Base-by-base conservation (phyloP, 1,140 invertebrate species). In the Ceratitis capitata region DNA sequence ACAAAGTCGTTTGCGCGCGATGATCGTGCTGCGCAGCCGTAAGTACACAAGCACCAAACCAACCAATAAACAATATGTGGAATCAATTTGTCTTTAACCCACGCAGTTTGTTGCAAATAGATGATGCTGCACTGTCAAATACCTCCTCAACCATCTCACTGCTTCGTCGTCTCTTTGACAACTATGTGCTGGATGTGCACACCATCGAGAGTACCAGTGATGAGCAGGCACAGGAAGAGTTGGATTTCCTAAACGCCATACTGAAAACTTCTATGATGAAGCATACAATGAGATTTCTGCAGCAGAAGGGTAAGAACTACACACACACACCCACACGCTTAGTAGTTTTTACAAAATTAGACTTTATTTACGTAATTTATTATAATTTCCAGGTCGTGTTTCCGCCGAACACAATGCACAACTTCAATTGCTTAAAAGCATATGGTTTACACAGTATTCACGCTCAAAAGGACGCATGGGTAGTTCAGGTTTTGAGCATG, bases 401-500 rank as follows among this genome's bases (percentile, higher is more conserved):
- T 91, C 93, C 53, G 92, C 92, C 32, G 94, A 95, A 87, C 93
- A 94, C 12, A 93, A 93, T 82, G 93, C 93, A 82, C 96, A 97
- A 88, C 94, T 95, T 87, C 94, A 96, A 87, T 93, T 95, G 0
- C 89, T 98, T 2, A 94, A 95, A 86, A 93, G 94, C 83, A 93
- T 97, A 49, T 97, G 96, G 96, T 97, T 97, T 88, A 95, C 94
- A 29, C 92, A 97, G 64, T 98, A 97, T 89, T 95, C 96, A 1
- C 92, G 97, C 82, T 95, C 95, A 0, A 93, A 94, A 85, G 95
- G 95, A 10, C 95, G 94, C 88, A 94, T 96, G 10, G 95, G 96
- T 51, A 97, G 96, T 86, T 96, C 95, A n/a, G 96, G 96, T 14
- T 98, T 98, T 89, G 97, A 98, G 91, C 97, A 98, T 87, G 94